Conservation (phyloP, 2,797 vertebrate genomes). For the Sitta carolinensis region DNA sequence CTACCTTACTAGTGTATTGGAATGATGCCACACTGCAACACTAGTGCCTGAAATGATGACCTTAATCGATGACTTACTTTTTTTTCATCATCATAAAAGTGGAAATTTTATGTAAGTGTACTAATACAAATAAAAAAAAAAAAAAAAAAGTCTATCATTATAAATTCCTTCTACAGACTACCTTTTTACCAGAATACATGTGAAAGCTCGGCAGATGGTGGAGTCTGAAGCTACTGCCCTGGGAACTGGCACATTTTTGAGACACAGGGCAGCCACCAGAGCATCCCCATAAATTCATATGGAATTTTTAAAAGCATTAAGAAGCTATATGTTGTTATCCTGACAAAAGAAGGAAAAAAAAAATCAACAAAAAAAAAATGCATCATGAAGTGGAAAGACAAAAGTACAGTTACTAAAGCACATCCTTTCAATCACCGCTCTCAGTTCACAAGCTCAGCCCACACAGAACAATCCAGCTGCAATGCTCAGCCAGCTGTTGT, state of each 20-base stretch:
- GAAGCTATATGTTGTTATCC: conserved; percentile 78
- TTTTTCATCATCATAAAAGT: background rate
- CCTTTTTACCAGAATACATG: conserved; percentile 7
- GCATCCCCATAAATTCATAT: conserved; percentile 37
- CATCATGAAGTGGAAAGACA: conserved; percentile 80
- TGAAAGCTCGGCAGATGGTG: background rate
- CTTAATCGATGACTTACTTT: background rate
- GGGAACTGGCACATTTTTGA: conserved; percentile 29
- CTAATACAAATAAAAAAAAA: conserved; percentile 21
- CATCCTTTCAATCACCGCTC: conserved; percentile 60
- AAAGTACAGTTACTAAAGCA: conserved; percentile 69
- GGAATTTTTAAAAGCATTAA: conserved; percentile 68
- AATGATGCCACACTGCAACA: too few relatives aligned
- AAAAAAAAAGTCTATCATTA: background rate
- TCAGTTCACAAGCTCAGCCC: conserved; percentile 51
- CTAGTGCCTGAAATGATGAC: background rate
- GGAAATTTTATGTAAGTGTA: background rate
- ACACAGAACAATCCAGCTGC: conserved; percentile 52
- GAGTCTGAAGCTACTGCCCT: conserved; percentile 27
- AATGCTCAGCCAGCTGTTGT: background rate
- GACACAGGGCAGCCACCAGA: conserved; percentile 62
- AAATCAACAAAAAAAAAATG: conserved; percentile 53
- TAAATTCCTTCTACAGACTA: background rate
- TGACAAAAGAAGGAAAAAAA: conserved; percentile 76
- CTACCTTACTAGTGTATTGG: background rate